Base-by-base conservation (phyloP, 2,113 vertebrate genomes). In the Marmota monax region DNA sequence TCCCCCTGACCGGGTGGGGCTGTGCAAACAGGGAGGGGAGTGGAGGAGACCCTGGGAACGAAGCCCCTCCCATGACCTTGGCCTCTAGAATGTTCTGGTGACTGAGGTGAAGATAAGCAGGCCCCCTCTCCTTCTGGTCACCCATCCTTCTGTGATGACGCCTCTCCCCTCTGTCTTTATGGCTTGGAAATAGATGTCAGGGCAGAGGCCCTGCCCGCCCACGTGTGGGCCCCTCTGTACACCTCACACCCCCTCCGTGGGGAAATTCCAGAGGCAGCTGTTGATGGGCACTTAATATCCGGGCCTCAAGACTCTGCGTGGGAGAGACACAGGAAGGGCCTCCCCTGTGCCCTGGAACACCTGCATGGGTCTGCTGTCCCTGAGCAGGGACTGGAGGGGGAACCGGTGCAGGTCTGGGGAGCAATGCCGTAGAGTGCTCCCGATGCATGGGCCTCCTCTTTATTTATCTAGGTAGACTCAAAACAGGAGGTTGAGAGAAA, bases 221-320 rank as follows among this genome's bases (percentile, higher is more conserved):
- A 1, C 2, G 67, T 5, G 1, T 22, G 45, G 9, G 56, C 34
- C 34, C 84, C 27, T 14, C 0, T 6, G 4, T 5, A 10, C 2
- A 29, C 51, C 88, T 25, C 11, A 4, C 7, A 1, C 20, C 18
- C 18, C 39, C 18, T 18, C 23, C 51, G 7, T 2, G 39, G 73
- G 78, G 63, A 56, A 37, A 39, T 73, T 58, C 83, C 16, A 18
- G 88, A n/a, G 39, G 69, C 78, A 83, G 65, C 69, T 72, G 8
- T 25, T 25, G 45, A 22, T 11, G 17, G 13, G 16, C 12, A 12
- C 63, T 90, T 42, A 45, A 27, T 16, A 77, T 34, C 58, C 65
- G 1, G 8, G 76, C 9, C 37, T 87, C 8, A 17, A 9, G 34
- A 70, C 12, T 51, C 65, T 22, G 0, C 29, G 12, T 17, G 29